A percentile compares a stretch with the other conserved stretches of the same genome.
Conservation (phyloP, 1,140 invertebrate genomes). For the Ips nitidus region DNA sequence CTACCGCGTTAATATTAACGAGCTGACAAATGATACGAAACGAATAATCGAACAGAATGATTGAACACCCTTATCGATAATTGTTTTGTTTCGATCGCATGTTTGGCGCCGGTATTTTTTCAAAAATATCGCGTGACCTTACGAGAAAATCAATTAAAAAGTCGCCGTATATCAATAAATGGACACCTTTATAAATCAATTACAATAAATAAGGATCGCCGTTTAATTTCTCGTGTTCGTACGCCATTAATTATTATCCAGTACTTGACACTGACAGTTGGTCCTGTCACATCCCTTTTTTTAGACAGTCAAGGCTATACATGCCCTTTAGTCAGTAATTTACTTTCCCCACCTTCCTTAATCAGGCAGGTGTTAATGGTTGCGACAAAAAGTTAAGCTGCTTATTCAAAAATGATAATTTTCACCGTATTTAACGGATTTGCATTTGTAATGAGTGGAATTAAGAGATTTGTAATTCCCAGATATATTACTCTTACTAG, state of each 20-base stretch:
- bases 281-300: too few species aligned
- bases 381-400: too few species aligned
- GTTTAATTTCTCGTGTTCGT: conserved; percentile 15
- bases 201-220: conserved; percentile 10
- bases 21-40: background rate
- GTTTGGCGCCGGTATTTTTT: conserved; percentile 20
- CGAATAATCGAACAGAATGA: conserved; percentile 7
- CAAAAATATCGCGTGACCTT: conserved; percentile 9
- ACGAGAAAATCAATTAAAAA: conserved; percentile 23
- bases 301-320: too few species aligned
- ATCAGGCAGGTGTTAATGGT: too few species aligned
- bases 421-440: too few species aligned
- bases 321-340: too few species aligned
- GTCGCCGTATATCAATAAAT: conserved; percentile 19
- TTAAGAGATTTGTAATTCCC: too few species aligned
- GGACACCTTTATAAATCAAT: conserved; percentile 16
- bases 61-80: conserved; percentile 14
- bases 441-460: too few species aligned
- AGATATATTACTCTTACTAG: too few species aligned
- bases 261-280: background rate
- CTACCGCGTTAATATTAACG: background rate
- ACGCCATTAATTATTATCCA: background rate
- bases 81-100: conserved; percentile 17
- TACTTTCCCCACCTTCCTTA: too few species aligned
- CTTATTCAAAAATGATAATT: too few species aligned